Evolutionary conservation across 2,113 vertebrate genomes (phyloP).

Genomic region (Pelecanoides urinatrix): DNA sequence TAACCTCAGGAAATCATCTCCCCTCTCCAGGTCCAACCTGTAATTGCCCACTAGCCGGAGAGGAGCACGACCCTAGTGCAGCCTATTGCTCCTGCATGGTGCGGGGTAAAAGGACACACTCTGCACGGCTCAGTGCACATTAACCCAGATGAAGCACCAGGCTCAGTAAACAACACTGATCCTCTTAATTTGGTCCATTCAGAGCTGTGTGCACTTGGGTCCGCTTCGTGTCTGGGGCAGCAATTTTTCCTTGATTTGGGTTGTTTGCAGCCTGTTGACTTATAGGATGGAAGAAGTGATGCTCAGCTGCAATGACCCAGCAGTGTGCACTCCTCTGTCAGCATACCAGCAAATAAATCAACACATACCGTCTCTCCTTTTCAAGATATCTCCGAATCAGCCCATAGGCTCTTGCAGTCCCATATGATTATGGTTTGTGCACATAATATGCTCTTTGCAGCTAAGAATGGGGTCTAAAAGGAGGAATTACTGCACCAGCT

Average conservation of each 20-base stretch:
- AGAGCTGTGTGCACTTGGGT: not conserved
- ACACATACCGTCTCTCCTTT: not conserved
- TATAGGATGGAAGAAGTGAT: not conserved
- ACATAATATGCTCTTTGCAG: not conserved
- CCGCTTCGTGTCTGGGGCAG: not conserved
- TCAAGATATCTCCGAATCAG: not conserved
- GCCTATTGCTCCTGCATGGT: rapidly evolving
- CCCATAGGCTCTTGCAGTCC: not conserved
- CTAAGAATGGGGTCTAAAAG: not conserved
- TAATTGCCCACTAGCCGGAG: no score
- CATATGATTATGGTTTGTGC: not conserved
- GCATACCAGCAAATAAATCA: not conserved
- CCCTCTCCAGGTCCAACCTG: not conserved
- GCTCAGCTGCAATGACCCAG: not conserved
- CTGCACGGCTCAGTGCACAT: not conserved
- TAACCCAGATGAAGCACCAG: not conserved
- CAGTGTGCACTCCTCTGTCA: not conserved
- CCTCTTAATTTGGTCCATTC: not conserved
- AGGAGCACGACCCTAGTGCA: not conserved
- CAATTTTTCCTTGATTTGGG: not conserved
- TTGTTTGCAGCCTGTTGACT: not conserved
- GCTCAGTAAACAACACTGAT: not conserved
- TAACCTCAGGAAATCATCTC: not conserved
- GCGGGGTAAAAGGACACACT: rapidly evolving
- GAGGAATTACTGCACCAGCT: not conserved